phyloP scores from a whole-genome alignment of 2,113 vertebrate species.

The rat (Rattus norvegicus) region DNA sequence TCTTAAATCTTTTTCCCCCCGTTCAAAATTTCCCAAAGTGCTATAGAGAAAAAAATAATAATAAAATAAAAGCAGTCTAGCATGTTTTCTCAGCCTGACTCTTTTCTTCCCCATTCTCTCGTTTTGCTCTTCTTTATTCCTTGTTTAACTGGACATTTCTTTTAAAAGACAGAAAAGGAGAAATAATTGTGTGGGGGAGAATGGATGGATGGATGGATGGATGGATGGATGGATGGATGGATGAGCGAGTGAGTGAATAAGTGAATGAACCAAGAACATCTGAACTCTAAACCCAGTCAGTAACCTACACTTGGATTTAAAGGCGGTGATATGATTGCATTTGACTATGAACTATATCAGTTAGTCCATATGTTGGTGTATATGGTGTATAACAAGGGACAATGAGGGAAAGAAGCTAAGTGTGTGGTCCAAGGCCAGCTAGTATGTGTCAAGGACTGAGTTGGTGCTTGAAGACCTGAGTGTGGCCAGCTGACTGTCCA shows the following conservation, averaged over 20 bases:
- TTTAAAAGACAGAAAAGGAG: neutral
- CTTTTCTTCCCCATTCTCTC: conserved; percentile 40
- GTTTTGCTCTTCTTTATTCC: conserved; percentile 50
- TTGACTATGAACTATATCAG: neutral
- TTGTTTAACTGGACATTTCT: conserved; percentile 27
- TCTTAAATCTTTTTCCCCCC: conserved; percentile 82
- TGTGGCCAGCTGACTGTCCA: no score
- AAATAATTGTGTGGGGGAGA: neutral
- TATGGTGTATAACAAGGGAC: no score
- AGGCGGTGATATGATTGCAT: neutral
- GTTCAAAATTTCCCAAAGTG: conserved; percentile 75
- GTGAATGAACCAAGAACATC: neutral
- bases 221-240: no score
- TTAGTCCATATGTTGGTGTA: neutral
- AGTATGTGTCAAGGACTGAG: no score
- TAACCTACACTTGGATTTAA: neutral
- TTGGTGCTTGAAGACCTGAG: no score
- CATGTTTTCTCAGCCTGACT: conserved; percentile 69
- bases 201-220: neutral
- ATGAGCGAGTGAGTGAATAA: neutral
- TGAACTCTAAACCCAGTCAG: neutral
- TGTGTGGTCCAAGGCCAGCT: no score
- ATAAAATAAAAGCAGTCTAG: conserved; percentile 74
- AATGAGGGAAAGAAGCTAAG: no score
- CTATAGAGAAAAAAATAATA: conserved; percentile 75